Evolutionary conservation across 2,113 vertebrate species (phyloP), one percentile per base, ranked within the genome.

Genomic region (Bagarius yarrelli): DNA sequence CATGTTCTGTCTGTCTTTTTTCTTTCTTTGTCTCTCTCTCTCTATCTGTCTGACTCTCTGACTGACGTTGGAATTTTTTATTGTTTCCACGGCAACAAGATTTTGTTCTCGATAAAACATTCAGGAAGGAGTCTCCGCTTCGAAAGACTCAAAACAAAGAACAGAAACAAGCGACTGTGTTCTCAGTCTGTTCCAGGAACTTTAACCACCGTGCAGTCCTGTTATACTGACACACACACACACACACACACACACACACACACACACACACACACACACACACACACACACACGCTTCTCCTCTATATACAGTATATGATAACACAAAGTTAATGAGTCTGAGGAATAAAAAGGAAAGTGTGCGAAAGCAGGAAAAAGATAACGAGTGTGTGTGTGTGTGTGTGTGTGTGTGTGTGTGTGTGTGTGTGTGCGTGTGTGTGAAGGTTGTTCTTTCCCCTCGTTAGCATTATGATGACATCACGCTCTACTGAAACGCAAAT

Each of bases 401-500:
- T 60, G 55, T 57, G 55, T 52, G 72, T 74, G 76, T 78, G 57
- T 63, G 60, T 60, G 75, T 21, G 70, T 73, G 73, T 76, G 73
- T 76, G 55, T 60, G 61, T 69, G 59, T 56, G 27, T 73, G 79
- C 64, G 78, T 75, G 47, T 50, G 75, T 55, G 63, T 50, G 77
- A 56, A 79, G 83, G 81, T 82, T 76, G 80, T 76, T 82, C 76
- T n/a, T 76, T 83, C 74, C 72, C 53, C 81, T 85, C 83, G 81
- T 85, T 84, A 80, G 81, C 78, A 83, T 83, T 87, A 88, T 90
- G 89, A 91, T 85, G 86, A 90, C 88, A 88, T 88, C 86, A 90
- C 77, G 87, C 92, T 82, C 88, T 34, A 81, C 88, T 89, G 89
- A 74, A 88, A 87, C 82, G 88, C 83, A 85, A 93, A 91, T 91